Evolutionary conservation across 2,797 vertebrate genomes (phyloP).

Genomic region (Arctocebus calabarensis): DNA sequence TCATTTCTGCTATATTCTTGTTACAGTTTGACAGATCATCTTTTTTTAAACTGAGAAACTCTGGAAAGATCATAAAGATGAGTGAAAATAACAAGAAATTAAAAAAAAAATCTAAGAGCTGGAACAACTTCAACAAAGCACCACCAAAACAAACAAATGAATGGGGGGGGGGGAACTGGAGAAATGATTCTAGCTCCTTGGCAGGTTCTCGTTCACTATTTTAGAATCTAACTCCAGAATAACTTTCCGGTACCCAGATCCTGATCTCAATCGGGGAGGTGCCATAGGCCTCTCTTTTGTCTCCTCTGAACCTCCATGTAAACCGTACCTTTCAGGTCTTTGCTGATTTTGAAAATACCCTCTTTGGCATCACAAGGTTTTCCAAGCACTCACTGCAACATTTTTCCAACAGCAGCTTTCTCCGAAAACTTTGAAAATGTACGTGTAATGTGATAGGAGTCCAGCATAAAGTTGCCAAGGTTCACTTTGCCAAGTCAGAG

Average conservation of each 20-base stretch:
- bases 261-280: not conserved
- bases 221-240: not conserved
- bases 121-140: not conserved
- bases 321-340: not conserved
- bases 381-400: not conserved
- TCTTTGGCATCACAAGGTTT: not conserved
- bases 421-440: not conserved
- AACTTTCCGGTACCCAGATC: not conserved
- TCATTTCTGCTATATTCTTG: not conserved
- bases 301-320: not conserved
- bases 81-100: not conserved
- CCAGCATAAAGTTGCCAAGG: too few relatives aligned
- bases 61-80: not conserved
- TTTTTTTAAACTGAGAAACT: not conserved
- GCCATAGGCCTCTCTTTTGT: accelerated
- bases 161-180: too few relatives aligned
- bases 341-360: not conserved
- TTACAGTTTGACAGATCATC: not conserved
- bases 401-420: not conserved
- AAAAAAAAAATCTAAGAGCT: not conserved
- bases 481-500: not conserved
- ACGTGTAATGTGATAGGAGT: not conserved
- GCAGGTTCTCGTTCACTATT: not conserved
- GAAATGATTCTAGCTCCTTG: accelerated
- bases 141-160: too few relatives aligned